Conservation (phyloP, 2,113 vertebrate species). For the Bombycilla garrulus region DNA sequence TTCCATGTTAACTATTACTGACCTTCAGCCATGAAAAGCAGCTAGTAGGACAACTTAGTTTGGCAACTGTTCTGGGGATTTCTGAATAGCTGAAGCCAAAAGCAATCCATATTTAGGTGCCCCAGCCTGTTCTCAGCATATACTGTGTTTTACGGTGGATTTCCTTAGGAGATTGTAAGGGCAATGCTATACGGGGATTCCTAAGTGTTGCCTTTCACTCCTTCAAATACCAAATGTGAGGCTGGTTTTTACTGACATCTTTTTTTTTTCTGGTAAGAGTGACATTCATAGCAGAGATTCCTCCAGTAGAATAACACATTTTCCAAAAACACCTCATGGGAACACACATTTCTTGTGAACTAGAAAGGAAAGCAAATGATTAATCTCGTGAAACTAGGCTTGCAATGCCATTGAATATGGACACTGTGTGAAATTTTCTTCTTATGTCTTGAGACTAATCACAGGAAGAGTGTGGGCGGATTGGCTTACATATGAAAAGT, state of each 20-base stretch:
- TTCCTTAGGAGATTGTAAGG: slow-evolving; percentile 49
- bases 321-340: not conserved
- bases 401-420: not conserved
- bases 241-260: not conserved
- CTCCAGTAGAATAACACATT: not conserved
- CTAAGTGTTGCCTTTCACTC: slow-evolving; percentile 39
- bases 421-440: slow-evolving; percentile 6
- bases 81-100: slow-evolving; percentile 67
- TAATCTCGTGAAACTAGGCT: slow-evolving; percentile 6
- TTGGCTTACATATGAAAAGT: slow-evolving; percentile 11
- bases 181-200: not conserved
- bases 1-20: slow-evolving; percentile 59
- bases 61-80: slow-evolving; percentile 70
- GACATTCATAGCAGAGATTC: not conserved
- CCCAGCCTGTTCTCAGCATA: slow-evolving; percentile 43
- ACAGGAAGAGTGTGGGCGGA: slow-evolving; percentile 6
- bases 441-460: slow-evolving; percentile 27
- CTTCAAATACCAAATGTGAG: slow-evolving; percentile 38
- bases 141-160: slow-evolving; percentile 57
- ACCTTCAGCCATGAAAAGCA: slow-evolving; percentile 68
- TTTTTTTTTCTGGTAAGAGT: not conserved
- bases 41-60: slow-evolving; percentile 59
- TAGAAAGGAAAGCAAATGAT: slow-evolving; percentile 21
- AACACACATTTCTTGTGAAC: not conserved
- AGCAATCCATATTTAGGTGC: slow-evolving; percentile 58